Conservation (phyloP, 2,113 vertebrate genomes). For the Rhagologus leucostigma region DNA sequence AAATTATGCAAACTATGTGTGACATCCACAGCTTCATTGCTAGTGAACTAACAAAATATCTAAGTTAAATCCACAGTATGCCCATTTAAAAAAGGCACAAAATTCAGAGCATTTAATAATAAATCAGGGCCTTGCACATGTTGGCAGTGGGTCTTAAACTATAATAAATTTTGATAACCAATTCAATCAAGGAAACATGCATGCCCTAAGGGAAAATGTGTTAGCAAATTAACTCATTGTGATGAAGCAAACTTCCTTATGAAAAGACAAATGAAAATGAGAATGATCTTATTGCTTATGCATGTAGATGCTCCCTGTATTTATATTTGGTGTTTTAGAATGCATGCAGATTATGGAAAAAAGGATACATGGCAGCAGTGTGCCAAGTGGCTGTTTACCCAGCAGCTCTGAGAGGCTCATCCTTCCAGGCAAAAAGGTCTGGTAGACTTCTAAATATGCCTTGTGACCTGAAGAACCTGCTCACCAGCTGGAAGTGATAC, state of each 20-base stretch:
- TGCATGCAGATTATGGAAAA: background rate
- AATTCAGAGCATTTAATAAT: background rate
- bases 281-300: background rate
- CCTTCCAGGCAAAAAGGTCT: background rate
- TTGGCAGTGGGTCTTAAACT: background rate
- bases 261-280: background rate
- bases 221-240: background rate
- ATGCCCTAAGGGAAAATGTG: background rate
- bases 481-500: background rate
- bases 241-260: background rate
- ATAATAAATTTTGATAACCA: background rate
- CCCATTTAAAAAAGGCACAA: background rate
- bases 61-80: background rate
- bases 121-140: background rate
- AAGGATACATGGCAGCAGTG: background rate
- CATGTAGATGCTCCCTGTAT: background rate
- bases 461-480: background rate
- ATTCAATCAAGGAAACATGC: background rate
- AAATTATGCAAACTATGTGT: background rate
- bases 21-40: background rate
- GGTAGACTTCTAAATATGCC: background rate
- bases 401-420: background rate
- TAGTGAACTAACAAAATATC: background rate
- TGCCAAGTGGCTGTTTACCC: background rate
- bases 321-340: background rate